These are phyloP conservation scores for Oligia latruncula DNA, from an alignment of 2,888 invertebrate genomes.

Conservation along the genomic window DNA sequence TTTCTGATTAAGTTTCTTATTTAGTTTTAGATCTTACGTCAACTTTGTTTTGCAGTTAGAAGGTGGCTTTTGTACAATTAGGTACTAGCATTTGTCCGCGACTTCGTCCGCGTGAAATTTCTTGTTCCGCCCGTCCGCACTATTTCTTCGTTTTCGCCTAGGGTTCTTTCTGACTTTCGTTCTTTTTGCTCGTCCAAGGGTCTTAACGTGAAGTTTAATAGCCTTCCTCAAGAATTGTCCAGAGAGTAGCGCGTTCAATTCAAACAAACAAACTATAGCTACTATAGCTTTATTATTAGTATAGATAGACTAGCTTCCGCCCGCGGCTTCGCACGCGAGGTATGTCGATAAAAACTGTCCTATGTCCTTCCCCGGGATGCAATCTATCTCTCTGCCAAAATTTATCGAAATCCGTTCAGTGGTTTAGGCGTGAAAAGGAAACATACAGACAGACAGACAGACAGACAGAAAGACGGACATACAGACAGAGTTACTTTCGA, in stretches of 20 bases:
- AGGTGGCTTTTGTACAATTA: not conserved
- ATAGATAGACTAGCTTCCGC: no score
- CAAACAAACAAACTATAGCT: not conserved
- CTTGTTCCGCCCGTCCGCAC: not conserved
- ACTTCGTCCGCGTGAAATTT: not conserved
- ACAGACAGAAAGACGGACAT: no score
- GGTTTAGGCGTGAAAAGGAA: no score
- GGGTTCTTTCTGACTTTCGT: not conserved
- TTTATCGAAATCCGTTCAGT: no score
- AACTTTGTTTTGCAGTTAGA: conserved; percentile 26
- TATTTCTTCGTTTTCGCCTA: not conserved
- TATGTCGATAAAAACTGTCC: no score
- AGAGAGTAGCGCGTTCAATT: not conserved
- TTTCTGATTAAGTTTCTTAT: conserved; percentile 46
- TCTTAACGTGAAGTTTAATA: not conserved
- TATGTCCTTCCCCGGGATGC: no score
- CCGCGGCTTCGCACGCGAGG: no score
- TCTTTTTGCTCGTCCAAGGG: not conserved
- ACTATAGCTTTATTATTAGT: no score
- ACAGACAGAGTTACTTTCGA: no score
- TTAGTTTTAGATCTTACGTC: conserved; percentile 37
- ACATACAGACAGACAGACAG: no score
- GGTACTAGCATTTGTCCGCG: not conserved
- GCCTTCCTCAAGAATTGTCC: not conserved
- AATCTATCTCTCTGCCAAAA: no score